Evolutionary conservation across 2,797 vertebrate species (phyloP).

Genomic region (Calcarius lapponicus): DNA sequence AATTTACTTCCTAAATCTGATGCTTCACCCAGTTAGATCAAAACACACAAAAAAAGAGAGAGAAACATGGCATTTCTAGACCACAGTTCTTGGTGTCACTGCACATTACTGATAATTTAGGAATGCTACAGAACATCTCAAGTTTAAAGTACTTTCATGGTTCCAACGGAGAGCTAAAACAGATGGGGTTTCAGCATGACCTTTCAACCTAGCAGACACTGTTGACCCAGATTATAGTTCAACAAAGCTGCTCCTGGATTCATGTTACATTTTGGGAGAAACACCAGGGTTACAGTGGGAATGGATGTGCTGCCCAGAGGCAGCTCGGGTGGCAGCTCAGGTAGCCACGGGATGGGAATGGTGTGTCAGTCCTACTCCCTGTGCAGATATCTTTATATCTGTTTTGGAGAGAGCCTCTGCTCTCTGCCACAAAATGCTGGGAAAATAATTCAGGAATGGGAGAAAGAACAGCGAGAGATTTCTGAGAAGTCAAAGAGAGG

Average conservation of each 20-base stretch:
- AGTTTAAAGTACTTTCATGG: conserved; percentile 65
- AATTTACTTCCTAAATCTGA: conserved; percentile 58
- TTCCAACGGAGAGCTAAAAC: conserved; percentile 64
- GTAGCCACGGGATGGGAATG: background rate
- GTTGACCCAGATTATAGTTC: conserved; percentile 55
- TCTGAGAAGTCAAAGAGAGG: background rate
- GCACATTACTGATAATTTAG: conserved; percentile 59
- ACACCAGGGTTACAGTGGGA: background rate
- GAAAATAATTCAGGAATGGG: background rate
- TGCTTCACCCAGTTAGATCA: conserved; percentile 32
- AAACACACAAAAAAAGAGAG: background rate
- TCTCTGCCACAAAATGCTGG: background rate
- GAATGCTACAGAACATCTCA: conserved; percentile 61
- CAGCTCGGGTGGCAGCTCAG: background rate
- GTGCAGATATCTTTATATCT: background rate
- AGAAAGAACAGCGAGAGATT: background rate
- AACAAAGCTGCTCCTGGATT: conserved; percentile 49
- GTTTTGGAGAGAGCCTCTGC: background rate
- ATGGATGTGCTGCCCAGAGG: background rate
- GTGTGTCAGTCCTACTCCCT: background rate
- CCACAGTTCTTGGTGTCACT: conserved; percentile 71
- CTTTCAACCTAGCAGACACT: conserved; percentile 65
- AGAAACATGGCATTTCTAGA: conserved; percentile 56
- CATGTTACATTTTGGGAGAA: conserved; percentile 50
- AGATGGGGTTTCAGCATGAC: conserved; percentile 63